A percentile compares a stretch with the other conserved stretches of the same genome.
Conservation (phyloP, 1,140 invertebrate genomes). For the Halyomorpha halys region DNA sequence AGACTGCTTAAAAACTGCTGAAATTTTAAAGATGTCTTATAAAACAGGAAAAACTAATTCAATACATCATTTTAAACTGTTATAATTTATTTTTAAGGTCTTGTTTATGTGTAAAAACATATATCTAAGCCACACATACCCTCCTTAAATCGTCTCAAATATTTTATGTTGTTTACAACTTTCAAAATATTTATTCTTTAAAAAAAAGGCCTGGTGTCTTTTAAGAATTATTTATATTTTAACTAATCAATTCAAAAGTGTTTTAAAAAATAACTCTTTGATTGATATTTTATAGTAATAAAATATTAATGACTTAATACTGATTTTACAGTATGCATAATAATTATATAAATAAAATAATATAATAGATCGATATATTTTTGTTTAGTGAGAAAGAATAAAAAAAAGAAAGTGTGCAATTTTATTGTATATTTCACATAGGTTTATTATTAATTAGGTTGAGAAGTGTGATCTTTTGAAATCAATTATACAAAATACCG, state of each 20-base stretch:
- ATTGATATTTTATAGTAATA: slow-evolving; percentile 11
- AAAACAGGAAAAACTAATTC: no score
- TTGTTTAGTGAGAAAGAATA: slow-evolving; percentile 12
- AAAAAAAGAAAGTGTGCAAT: slow-evolving; percentile 7
- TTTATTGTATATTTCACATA: slow-evolving; percentile 7
- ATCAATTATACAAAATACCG: not conserved
- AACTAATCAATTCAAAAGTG: not conserved
- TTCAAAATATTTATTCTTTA: no score
- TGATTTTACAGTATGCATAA: slow-evolving; percentile 11
- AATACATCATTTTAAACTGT: no score
- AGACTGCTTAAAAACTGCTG: no score
- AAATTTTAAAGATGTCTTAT: no score
- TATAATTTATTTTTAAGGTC: no score
- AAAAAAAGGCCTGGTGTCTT: no score
- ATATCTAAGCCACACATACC: no score
- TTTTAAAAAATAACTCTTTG: slow-evolving; percentile 3
- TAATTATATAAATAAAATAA: slow-evolving; percentile 11
- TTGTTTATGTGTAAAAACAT: no score
- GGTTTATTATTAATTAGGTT: slow-evolving; percentile 8
- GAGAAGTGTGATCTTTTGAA: slow-evolving; percentile 1
- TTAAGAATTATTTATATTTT: not conserved
- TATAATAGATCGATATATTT: slow-evolving; percentile 12
- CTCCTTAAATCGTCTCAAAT: no score
- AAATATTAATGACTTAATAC: slow-evolving; percentile 11
- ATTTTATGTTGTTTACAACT: no score